Evolutionary conservation across 2,888 invertebrate genomes (phyloP), one percentile per base, ranked within the genome.

Genomic region (Diaphora mendica): DNA sequence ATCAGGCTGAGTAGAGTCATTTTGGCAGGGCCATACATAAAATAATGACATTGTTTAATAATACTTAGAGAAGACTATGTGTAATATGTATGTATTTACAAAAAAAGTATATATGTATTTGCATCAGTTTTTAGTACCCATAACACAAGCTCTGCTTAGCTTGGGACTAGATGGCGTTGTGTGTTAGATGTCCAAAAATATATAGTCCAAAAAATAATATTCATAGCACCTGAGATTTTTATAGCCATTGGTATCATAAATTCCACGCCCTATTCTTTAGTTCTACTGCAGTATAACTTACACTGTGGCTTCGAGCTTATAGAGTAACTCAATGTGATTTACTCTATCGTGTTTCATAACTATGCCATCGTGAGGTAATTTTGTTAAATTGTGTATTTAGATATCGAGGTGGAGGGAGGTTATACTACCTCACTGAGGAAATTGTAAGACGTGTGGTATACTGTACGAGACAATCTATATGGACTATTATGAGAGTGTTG

Each of bases 291-390:
- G 70, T 9, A 33, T 67, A n/a, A 55, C 66, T 30, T 44, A 73
- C 59, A 33, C 70, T 75, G 73, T 77, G 75, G n/a, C 62, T 48
- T 39, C 73, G 62, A 71, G 76, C 77, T 79, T 75, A 77, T 73
- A 68, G 69, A 11, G 78, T 80, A 83, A 79, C 79, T 75, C 72
- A 82, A 83, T 83, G 68, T 77, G 65, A 80, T 81, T 80, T 79
- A 78, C 73, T 79, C 73, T 76, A 79, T 78, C 82, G 72, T 77
- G 76, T 79, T 78, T 80, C 80, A 76, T 72, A 79, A 79, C 71
- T 69, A 73, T 76, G 71, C 68, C 76, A 73, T 62, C 76, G 71
- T 33, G 66, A 62, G 70, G 69, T 82, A 75, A 81, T 76, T 51
- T 74, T 39, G 75, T 80, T 79, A 67, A 68, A 26, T 70, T 76